Percentiles rank a stretch among this genome's conserved stretches.
phyloP scores from a whole-genome alignment of 2,113 vertebrate genomes.

The Zosterops hypoxanthus region DNA sequence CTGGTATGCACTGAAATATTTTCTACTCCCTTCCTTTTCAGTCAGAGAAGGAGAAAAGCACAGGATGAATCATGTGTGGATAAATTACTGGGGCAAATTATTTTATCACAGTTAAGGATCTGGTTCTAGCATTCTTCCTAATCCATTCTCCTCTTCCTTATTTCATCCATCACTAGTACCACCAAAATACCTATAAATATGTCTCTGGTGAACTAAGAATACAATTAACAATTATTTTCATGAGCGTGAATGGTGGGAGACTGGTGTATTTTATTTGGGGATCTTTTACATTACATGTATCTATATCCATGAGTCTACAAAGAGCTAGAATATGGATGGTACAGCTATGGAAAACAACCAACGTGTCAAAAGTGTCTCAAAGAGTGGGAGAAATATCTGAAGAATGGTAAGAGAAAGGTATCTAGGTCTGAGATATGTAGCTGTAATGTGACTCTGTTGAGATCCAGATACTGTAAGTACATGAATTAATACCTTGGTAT shows the following conservation, averaged over 20 bases:
- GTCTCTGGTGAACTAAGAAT: background rate
- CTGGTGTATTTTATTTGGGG: accelerated
- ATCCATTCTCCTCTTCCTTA: background rate
- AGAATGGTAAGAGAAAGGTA: background rate
- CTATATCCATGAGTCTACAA: too few relatives aligned
- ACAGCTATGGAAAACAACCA: background rate
- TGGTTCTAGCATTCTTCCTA: background rate
- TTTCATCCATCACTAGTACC: background rate
- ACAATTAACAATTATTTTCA: background rate
- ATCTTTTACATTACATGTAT: background rate
- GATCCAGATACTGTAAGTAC: background rate
- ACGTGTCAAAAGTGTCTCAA: background rate
- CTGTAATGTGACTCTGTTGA: background rate
- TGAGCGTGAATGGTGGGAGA: background rate
- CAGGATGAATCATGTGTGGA: background rate
- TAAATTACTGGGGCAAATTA: background rate
- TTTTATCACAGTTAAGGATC: background rate
- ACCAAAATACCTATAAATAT: background rate
- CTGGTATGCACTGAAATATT: background rate
- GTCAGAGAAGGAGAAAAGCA: background rate
- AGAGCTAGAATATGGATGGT: background rate
- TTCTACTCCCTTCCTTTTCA: background rate
- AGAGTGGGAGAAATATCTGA: background rate
- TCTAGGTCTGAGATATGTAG: background rate
- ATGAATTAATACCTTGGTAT: background rate